These are phyloP conservation scores for Prochilodus magdalenae DNA, from an alignment of 2,113 vertebrate species.

Conservation along the genomic window DNA sequence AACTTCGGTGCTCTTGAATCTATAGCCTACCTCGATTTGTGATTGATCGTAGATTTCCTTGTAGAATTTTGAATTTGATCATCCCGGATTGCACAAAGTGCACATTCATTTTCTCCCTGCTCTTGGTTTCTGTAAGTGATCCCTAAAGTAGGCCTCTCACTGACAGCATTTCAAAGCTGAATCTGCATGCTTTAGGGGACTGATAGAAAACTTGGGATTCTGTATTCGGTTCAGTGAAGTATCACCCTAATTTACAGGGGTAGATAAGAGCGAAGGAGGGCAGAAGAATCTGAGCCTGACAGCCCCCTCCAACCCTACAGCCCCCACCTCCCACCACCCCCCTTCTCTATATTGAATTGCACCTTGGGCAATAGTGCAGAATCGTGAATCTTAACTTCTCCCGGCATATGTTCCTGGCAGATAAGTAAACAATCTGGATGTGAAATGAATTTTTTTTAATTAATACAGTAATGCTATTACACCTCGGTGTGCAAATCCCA, in stretches of 20 bases:
- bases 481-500: slow-evolving; percentile 93
- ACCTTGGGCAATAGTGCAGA: slow-evolving; percentile 98
- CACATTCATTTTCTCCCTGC: slow-evolving; percentile 25
- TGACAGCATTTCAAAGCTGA: slow-evolving; percentile 87
- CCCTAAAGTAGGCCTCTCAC: slow-evolving; percentile 73
- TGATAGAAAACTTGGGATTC: slow-evolving; percentile 83
- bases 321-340: slow-evolving; percentile 59
- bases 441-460: slow-evolving; percentile 96
- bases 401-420: slow-evolving; percentile 98
- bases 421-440: slow-evolving; percentile 99
- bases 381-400: slow-evolving; percentile 96
- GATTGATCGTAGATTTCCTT: slow-evolving; percentile 13
- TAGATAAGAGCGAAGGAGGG: slow-evolving; percentile 94
- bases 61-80: slow-evolving; percentile 39
- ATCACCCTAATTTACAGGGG: slow-evolving; percentile 94
- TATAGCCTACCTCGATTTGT: not conserved
- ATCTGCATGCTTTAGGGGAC: slow-evolving; percentile 84
- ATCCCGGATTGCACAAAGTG: slow-evolving; percentile 41
- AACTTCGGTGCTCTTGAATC: slow-evolving; percentile 1
- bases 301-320: slow-evolving; percentile 59
- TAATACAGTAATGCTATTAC: slow-evolving; percentile 96
- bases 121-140: slow-evolving; percentile 58
- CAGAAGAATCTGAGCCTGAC: slow-evolving; percentile 83
- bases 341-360: slow-evolving; percentile 86
- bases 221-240: slow-evolving; percentile 90